Conservation (phyloP, 2,888 invertebrate species). For the Lasioglossum villosulum region DNA sequence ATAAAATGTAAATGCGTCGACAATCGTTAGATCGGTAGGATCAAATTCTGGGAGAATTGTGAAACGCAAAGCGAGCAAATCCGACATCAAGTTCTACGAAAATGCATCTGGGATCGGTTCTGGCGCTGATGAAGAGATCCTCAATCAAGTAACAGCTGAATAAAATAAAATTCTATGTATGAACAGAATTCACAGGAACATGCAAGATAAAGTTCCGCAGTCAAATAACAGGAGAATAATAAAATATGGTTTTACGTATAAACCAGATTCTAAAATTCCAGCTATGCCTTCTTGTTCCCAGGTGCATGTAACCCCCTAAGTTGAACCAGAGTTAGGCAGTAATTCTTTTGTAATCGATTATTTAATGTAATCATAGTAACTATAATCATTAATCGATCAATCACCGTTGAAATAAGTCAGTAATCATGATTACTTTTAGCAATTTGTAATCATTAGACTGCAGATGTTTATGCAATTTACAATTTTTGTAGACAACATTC, state of each 20-base stretch:
- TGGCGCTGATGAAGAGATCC: no score
- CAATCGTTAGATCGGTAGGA: background rate
- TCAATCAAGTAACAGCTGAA: background rate
- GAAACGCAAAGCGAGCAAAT: conserved; percentile 24
- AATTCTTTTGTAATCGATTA: no score
- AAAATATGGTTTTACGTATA: background rate
- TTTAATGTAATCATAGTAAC: no score
- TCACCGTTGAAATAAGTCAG: no score
- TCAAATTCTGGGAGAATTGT: conserved; percentile 22
- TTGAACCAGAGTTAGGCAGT: background rate
- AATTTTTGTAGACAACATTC: no score
- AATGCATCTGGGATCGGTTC: background rate
- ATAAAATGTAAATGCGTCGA: conserved; percentile 33
- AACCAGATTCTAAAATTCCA: background rate
- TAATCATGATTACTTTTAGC: no score
- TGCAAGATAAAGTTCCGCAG: background rate
- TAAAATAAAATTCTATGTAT: background rate
- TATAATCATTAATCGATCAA: no score
- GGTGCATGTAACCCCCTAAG: background rate
- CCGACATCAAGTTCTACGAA: conserved; percentile 24
- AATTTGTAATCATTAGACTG: no score
- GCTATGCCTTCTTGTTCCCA: background rate
- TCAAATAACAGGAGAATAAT: background rate
- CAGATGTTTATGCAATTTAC: no score
- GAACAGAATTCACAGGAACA: background rate